Percentiles rank a stretch among this genome's conserved stretches.
These are phyloP conservation scores for Dolichomitus sp. DNA, from an alignment of 2,888 invertebrate genomes.

Conservation along the genomic window DNA sequence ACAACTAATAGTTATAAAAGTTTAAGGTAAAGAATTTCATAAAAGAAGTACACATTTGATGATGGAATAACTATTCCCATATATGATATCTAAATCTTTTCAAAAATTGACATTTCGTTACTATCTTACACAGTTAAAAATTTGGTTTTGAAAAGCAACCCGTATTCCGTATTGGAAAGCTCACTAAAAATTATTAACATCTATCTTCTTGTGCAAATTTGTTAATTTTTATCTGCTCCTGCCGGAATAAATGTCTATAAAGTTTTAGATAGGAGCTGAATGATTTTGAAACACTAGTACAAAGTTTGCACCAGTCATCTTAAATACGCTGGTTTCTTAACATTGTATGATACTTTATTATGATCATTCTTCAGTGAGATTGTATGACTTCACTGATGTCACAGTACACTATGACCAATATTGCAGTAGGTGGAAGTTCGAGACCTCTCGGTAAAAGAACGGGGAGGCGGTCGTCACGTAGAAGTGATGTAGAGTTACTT, in stretches of 20 bases:
- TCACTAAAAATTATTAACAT: no score
- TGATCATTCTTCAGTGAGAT: background rate
- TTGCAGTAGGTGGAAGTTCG: background rate
- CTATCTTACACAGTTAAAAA: no score
- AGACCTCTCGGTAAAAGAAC: slow-evolving; percentile 5
- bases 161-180: no score
- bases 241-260: no score
- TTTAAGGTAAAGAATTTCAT: background rate
- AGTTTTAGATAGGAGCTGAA: no score
- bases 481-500: slow-evolving; percentile 86
- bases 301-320: no score
- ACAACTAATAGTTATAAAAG: background rate
- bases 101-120: background rate
- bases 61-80: background rate
- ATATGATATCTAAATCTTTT: background rate
- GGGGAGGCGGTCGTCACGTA: slow-evolving; percentile 81
- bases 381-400: background rate
- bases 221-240: no score
- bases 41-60: background rate
- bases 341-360: no score
- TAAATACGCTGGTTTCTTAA: no score
- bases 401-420: background rate
- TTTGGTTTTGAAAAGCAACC: no score
- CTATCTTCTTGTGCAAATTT: no score
- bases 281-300: no score